Conservation (phyloP, 2,888 invertebrate species). For the Melolontha melolontha region DNA sequence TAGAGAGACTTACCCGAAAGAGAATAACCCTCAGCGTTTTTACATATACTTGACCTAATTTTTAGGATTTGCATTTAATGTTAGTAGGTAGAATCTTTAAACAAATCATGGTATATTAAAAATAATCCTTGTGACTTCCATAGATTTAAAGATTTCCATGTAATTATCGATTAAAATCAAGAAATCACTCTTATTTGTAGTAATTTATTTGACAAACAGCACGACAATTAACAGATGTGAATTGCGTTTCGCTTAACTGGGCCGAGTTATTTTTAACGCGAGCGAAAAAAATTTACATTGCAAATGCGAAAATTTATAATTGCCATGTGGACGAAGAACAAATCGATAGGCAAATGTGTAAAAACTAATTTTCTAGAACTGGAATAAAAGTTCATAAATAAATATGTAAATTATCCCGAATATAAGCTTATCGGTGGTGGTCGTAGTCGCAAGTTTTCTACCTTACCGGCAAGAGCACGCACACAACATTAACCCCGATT, state of each 20-base stretch:
- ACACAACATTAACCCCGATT: conserved; percentile 67
- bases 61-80: too few relatives aligned
- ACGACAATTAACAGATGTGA: conserved; percentile 11
- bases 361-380: conserved; percentile 37
- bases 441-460: conserved; percentile 60
- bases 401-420: conserved; percentile 60
- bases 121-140: too few relatives aligned
- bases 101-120: too few relatives aligned
- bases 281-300: conserved; percentile 25
- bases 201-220: conserved; percentile 6
- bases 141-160: too few relatives aligned
- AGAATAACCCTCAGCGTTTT: too few relatives aligned
- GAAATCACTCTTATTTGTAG: background rate
- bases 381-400: conserved; percentile 49
- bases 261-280: conserved; percentile 35
- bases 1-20: too few relatives aligned
- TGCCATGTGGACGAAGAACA: conserved; percentile 20
- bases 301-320: conserved; percentile 38
- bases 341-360: conserved; percentile 33
- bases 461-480: conserved; percentile 60
- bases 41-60: too few relatives aligned
- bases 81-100: too few relatives aligned
- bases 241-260: conserved; percentile 23
- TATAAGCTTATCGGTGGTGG: conserved; percentile 62
- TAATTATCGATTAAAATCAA: too few relatives aligned